These are phyloP conservation scores for Chamaedrilus cognettii DNA, from an alignment of 2,888 invertebrate species.

Conservation along the genomic window DNA sequence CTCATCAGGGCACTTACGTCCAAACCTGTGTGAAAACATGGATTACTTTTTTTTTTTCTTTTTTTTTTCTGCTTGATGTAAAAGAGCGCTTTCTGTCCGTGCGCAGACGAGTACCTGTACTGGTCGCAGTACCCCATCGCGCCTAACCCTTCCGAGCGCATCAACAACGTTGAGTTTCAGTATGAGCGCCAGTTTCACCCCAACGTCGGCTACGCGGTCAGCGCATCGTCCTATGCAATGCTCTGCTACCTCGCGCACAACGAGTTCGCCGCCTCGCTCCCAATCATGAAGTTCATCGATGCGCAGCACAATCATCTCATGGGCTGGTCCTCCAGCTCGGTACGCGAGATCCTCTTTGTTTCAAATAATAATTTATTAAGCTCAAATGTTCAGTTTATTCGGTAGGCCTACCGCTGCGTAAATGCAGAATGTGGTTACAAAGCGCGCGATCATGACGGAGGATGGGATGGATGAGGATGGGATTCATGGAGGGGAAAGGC, in stretches of 20 bases:
- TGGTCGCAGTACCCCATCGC: slow-evolving; percentile 50
- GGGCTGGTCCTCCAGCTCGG: slow-evolving; percentile 55
- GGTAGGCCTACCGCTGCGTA: too few relatives aligned
- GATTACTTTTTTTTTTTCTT: too few relatives aligned
- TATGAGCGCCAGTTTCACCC: slow-evolving; percentile 70
- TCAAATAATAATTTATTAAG: too few relatives aligned
- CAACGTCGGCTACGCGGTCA: slow-evolving; percentile 70
- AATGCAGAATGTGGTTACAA: too few relatives aligned
- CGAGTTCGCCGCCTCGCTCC: slow-evolving; percentile 32
- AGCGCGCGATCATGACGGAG: too few relatives aligned
- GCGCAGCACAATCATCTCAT: slow-evolving; percentile 54
- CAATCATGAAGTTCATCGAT: slow-evolving; percentile 57
- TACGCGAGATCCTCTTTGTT: too few relatives aligned
- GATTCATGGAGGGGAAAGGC: too few relatives aligned
- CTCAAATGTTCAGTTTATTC: too few relatives aligned
- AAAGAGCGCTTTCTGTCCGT: neutral
- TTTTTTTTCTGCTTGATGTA: too few relatives aligned
- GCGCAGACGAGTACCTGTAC: slow-evolving; percentile 42
- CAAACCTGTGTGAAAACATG: too few relatives aligned
- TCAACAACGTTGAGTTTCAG: slow-evolving; percentile 70
- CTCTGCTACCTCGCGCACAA: slow-evolving; percentile 69
- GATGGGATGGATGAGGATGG: too few relatives aligned
- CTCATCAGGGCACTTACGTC: too few relatives aligned
- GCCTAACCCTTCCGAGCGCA: slow-evolving; percentile 49
- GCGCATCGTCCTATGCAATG: slow-evolving; percentile 89